These are phyloP conservation scores for Podarcis muralis DNA, from an alignment of 2,113 vertebrate species.

Conservation along the genomic window DNA sequence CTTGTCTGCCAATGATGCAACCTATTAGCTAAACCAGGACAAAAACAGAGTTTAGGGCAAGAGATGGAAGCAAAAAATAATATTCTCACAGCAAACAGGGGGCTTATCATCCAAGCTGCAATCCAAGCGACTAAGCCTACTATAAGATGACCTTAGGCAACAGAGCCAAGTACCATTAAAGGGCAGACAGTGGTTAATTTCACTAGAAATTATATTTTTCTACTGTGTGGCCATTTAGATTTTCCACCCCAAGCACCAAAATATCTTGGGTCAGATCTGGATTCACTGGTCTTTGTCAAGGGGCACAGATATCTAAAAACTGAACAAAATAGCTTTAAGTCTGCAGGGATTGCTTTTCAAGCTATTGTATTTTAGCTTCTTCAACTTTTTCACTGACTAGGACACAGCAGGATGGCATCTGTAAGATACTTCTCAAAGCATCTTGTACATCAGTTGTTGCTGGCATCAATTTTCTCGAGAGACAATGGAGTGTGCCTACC, in stretches of 20 bases:
- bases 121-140: neutral
- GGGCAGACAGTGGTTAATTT: neutral
- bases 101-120: neutral
- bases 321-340: neutral
- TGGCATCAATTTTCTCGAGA: no score
- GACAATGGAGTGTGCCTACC: no score
- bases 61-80: constrained; percentile 55
- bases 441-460: no score
- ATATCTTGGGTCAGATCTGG: neutral
- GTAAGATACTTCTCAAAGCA: neutral
- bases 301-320: neutral
- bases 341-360: neutral
- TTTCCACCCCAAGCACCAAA: neutral
- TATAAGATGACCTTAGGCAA: neutral
- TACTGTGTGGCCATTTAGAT: neutral
- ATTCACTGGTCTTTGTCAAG: neutral
- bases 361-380: neutral
- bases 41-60: constrained; percentile 66
- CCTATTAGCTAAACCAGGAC: constrained; percentile 87
- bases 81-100: constrained; percentile 31
- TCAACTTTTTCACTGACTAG: neutral
- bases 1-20: constrained; percentile 97
- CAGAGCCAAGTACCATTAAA: neutral
- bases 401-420: neutral
- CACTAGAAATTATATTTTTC: neutral